These are phyloP conservation scores for Rhogogaster chlorosoma DNA, from an alignment of 2,888 invertebrate species.

Conservation along the genomic window DNA sequence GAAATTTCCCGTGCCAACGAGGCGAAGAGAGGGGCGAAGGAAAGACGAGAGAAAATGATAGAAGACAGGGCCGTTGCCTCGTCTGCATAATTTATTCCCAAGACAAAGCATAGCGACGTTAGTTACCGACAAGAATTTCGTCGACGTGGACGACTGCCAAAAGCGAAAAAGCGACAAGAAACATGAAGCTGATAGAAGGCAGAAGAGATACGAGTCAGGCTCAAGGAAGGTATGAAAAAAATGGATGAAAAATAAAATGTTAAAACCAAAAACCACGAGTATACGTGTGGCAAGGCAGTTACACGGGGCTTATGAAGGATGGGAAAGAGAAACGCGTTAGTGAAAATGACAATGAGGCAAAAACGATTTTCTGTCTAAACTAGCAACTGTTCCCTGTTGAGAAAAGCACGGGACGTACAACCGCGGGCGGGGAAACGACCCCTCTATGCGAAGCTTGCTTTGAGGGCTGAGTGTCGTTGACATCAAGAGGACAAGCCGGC, in stretches of 20 bases:
- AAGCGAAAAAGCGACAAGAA: conserved; percentile 31
- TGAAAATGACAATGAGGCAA: conserved; percentile 17
- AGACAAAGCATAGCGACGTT: conserved; percentile 42
- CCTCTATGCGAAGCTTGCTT: conserved; percentile 26
- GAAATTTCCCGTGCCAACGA: conserved; percentile 14
- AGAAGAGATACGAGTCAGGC: neutral
- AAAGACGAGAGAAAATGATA: conserved; percentile 38
- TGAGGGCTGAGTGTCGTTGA: conserved; percentile 43
- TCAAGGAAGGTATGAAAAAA: neutral
- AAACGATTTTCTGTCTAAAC: conserved; percentile 37
- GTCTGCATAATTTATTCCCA: conserved; percentile 36
- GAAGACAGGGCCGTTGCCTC: conserved; percentile 31
- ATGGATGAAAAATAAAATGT: neutral
- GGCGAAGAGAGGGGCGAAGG: neutral
- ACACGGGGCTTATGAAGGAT: neutral
- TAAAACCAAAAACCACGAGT: neutral
- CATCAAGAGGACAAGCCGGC: conserved; percentile 19
- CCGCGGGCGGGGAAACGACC: neutral
- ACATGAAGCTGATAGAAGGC: conserved; percentile 6
- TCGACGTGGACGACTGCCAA: conserved; percentile 43
- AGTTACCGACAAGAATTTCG: conserved; percentile 36
- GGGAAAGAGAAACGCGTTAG: conserved; percentile 7
- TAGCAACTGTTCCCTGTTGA: conserved; percentile 21
- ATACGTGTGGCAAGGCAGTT: conserved; percentile 4
- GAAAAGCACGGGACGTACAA: conserved; percentile 19